Evolutionary conservation across 64 coral and sea anemone genomes (phyloP), one percentile per base, ranked within the genome.

Genomic region (Platygyra sinensis): DNA sequence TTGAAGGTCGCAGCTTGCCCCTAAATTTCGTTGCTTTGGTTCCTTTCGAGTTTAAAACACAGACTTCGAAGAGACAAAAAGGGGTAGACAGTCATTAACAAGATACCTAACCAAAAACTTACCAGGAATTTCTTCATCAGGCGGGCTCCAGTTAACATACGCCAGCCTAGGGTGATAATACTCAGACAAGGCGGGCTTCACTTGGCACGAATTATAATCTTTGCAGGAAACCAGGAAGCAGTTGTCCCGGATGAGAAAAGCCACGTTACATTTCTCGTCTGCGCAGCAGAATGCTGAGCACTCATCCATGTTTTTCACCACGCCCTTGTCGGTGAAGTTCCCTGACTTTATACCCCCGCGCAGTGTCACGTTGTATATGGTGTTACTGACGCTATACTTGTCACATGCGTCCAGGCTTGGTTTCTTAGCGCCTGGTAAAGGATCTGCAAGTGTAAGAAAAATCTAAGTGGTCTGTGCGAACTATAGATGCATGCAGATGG

Each of bases 171-270:
- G 95, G 30, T 90, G 95, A 72, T 97, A 97, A 74, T 97, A 97
- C 28, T 90, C 95, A 10, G 95, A 97, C 13, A 97, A 74, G 5
- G 95, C 92, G 5, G 91, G 95, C 59, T 97, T 97, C 27, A 94
- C 78, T 18, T 87, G 83, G 73, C 95, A 97, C 13, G 88, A 93
- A 17, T 91, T 78, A 60, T 97, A 97, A 52, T 91, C 88, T 86
- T 97, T 97, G 74, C 95, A 97, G 79, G 91, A 76, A 30, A 97
- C 95, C 13, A 93, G 71, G 30, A 97, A 97, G 50, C 95, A 97
- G 38, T 97, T 97, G 49, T 80, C 71, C 24, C 95, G 77, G 14
- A 97, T 97, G 42, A 94, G 91, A 22, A 97, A 97, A 49, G 95
- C 95, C 29, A 97, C 95, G 22, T 94, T 97, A 52, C 95, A 97